Percentiles rank a stretch among this genome's conserved stretches.
phyloP scores from a whole-genome alignment of 2,113 vertebrate genomes.

The Tragelaphus scriptus region DNA sequence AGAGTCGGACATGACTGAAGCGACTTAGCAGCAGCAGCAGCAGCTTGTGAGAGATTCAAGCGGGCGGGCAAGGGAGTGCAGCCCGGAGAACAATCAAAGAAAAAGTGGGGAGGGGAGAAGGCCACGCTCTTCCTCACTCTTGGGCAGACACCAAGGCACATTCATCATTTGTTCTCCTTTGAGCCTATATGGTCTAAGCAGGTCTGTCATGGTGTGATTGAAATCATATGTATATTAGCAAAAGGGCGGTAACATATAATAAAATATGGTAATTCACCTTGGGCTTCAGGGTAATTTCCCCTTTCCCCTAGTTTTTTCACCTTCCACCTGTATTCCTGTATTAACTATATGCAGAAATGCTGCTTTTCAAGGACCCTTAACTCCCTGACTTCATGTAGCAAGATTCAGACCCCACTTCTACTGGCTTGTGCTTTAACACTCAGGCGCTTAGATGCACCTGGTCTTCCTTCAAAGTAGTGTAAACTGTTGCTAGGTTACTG shows the following conservation, averaged over 20 bases:
- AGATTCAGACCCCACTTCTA: neutral
- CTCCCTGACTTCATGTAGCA: neutral
- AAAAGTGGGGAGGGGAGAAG: neutral
- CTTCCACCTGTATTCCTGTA: neutral
- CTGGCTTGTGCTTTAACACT: accelerated
- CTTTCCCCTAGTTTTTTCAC: neutral
- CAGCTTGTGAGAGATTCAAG: neutral
- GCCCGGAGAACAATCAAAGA: neutral
- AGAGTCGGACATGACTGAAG: no score
- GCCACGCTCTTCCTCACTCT: neutral
- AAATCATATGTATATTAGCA: neutral
- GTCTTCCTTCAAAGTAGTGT: neutral
- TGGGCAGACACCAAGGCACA: neutral
- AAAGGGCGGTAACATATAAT: neutral
- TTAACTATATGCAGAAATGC: neutral
- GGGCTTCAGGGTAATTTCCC: neutral
- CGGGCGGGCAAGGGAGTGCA: neutral
- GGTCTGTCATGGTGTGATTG: neutral
- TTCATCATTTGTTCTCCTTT: neutral
- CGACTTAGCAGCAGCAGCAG: no score
- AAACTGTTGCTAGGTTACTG: neutral
- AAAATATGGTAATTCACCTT: neutral
- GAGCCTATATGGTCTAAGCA: neutral
- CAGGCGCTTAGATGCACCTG: neutral
- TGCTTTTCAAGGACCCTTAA: neutral